Conservation (phyloP, 2,113 vertebrate genomes). For the Perca fluviatilis region DNA sequence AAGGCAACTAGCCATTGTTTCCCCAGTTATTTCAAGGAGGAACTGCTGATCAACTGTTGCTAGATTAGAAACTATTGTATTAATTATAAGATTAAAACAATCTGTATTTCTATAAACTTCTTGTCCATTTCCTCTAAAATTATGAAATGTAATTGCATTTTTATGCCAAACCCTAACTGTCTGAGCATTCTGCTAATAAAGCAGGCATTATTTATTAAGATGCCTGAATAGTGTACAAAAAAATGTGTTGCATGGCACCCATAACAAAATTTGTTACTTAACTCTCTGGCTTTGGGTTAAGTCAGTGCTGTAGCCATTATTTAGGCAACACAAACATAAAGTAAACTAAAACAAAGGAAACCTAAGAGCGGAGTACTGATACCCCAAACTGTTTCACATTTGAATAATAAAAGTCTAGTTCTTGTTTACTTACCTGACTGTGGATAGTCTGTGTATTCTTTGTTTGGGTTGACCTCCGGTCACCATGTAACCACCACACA, state of each 20-base stretch:
- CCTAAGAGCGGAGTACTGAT: neutral
- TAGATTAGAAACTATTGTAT: too few species aligned
- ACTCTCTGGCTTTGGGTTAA: constrained; percentile 32
- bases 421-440: neutral
- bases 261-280: constrained; percentile 20
- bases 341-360: neutral
- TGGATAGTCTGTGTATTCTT: neutral
- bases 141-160: neutral
- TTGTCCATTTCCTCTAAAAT: neutral
- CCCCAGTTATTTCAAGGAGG: neutral
- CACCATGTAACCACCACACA: constrained; percentile 7
- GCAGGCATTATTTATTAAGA: neutral
- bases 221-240: neutral
- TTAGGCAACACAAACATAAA: constrained; percentile 1
- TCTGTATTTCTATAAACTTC: neutral
- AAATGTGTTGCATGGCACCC: neutral
- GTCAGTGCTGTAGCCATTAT: neutral
- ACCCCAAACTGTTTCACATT: neutral
- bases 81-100: neutral
- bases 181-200: neutral
- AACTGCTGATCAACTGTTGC: neutral
- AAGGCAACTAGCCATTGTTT: neutral
- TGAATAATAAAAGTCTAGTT: constrained; percentile 12
- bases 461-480: constrained; percentile 25
- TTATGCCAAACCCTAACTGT: neutral